These are phyloP conservation scores for Gracilinanus agilis DNA, from an alignment of 2,113 vertebrate genomes.

Conservation along the genomic window DNA sequence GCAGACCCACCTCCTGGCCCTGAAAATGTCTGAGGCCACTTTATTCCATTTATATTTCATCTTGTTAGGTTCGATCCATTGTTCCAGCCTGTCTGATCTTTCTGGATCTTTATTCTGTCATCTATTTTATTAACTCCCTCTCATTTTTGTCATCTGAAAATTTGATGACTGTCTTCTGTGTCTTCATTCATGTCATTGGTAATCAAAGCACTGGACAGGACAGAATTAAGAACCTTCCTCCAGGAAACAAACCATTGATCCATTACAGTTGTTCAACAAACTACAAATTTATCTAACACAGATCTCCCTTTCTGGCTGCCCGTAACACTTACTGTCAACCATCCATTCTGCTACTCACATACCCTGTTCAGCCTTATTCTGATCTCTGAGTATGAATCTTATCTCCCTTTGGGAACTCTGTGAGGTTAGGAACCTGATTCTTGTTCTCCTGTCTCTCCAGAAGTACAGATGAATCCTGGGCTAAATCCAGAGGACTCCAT, in stretches of 20 bases:
- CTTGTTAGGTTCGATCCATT: not conserved
- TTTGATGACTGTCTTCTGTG: not conserved
- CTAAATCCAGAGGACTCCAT: not conserved
- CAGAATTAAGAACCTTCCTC: not conserved
- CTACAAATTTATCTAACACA: not conserved
- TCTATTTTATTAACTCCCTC: not conserved
- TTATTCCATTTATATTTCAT: not conserved
- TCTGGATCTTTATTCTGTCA: not conserved
- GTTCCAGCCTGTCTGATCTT: not conserved
- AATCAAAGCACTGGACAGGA: not conserved
- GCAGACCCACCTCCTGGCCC: not conserved
- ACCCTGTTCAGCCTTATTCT: not conserved
- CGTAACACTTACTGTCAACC: not conserved
- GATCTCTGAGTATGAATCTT: not conserved
- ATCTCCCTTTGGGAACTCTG: not conserved
- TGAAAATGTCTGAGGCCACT: not conserved
- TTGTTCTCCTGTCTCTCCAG: not conserved
- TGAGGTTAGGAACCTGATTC: not conserved
- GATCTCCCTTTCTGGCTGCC: not conserved
- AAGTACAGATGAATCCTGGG: not conserved
- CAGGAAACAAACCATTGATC: not conserved
- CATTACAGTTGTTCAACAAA: not conserved
- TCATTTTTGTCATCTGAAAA: slow-evolving; percentile 2
- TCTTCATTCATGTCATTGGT: not conserved
- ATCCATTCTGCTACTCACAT: not conserved